Base-by-base conservation (phyloP, 2,888 invertebrate species). In the Gisinianus flammeolus region DNA sequence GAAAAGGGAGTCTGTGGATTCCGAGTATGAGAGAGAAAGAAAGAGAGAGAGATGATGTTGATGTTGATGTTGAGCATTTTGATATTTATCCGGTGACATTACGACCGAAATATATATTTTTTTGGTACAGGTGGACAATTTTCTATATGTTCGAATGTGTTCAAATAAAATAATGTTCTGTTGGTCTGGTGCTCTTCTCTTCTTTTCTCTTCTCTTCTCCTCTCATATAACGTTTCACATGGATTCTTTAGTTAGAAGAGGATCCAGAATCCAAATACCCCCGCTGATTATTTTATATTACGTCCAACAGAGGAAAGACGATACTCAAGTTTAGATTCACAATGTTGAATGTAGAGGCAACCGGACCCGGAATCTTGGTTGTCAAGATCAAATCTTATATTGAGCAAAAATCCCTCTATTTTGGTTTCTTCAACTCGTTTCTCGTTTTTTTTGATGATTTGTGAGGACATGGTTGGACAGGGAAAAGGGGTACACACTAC, bases 211-310 rank as follows among this genome's bases (percentile, higher is more conserved):
- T 19, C 30, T 68, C 24, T 22, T 33, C 24, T 68, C n/a, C 24
- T 5, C 72, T 79, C 79, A 77, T 79, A 70, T 78, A 80, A 54
- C 80, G 74, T 80, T 80, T 80, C 78, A 78, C 70, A 64, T 76
- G 62, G 68, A 52, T 71, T 76, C n/a, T 78, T 80, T 64, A 67
- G 69, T 44, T 22, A 30, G 72, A 24, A 62, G 28, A 28, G 31
- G 30, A 58, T 8, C 31, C 19, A 68, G 44, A 22, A 69, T 54
- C 62, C 19, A 67, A 73, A 82, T 82, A 82, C 84, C 84, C 84
- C 83, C 83, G 84, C 84, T 84, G 84, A 82, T 84, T 79, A 83
- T 82, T 83, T 84, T 82, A 82, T 84, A 81, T 77, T 76, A 73
- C 80, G 76, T 80, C 83, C 80, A 77, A 80, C 76, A 76, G 81